Evolutionary conservation across 2,113 vertebrate species (phyloP), one percentile per base, ranked within the genome.

Genomic region (Empidonax alnorum): DNA sequence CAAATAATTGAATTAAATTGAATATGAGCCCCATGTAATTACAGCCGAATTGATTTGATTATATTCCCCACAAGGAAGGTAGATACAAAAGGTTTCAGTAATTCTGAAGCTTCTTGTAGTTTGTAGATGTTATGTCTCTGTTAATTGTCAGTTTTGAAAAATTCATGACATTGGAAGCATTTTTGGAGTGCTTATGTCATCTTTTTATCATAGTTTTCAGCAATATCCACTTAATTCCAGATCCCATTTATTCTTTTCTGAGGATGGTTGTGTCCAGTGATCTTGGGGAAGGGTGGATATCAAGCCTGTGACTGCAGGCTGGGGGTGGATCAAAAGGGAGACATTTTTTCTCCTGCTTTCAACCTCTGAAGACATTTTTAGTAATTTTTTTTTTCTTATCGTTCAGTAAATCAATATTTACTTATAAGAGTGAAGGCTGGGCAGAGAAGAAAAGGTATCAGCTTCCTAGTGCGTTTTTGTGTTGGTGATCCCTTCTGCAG

Each of bases 1-100:
- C 96, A 97, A 97, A 97, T 97, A 98, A 97, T 97, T 97, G 96
- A 97, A 97, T 97, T 95, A 95, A 98, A 97, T 97, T 96, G 89
- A 96, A 97, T 97, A 94, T 87, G 89, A 94, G 49, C 91, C 61
- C 63, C 62, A 19, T 95, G 93, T 97, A 97, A 97, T 98, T 98
- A 97, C 94, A 95, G 50, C 50, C 14, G 4, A 91, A 89, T 96
- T 97, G 96, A 96, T 86, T 91, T 96, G 77, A 81, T 96, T 97
- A 91, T 94, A 56, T 89, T 97, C 53, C 84, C 92, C 86, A 52
- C 46, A 85, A 65, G 92, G 94, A 89, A 47, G 49, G 42, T 39
- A 53, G 76, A 41, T 65, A 71, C 22, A 65, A 93, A 94, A 69
- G 65, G 44, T 90, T 92, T 88, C 72, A 72, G 58, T 88, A 55